phyloP scores from a whole-genome alignment of 35 echinoderm and acorn worm genomes.

The Strongylocentrotus purpuratus region DNA sequence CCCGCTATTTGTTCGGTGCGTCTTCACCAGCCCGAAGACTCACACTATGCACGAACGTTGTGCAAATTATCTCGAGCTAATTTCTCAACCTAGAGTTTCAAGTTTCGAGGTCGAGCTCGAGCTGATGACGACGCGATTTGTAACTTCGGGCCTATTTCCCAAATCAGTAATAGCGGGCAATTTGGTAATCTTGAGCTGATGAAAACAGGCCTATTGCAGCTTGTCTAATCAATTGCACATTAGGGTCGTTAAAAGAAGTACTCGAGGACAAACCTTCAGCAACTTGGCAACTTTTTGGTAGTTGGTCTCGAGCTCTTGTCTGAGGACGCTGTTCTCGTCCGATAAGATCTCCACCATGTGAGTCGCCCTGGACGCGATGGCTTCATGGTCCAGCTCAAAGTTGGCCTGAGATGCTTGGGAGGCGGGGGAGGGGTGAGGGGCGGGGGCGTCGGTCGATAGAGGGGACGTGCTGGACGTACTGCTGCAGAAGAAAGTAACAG shows the following conservation, averaged over 20 bases:
- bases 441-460: conserved; percentile 23
- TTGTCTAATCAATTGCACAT: no score
- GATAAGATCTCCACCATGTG: conserved; percentile 96
- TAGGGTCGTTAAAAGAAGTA: not conserved
- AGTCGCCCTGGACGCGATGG: conserved; percentile 80
- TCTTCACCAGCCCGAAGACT: no score
- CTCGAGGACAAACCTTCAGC: conserved; percentile 67
- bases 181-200: no score
- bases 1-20: no score
- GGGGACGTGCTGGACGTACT: conserved; percentile 37
- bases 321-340: conserved; percentile 78
- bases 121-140: no score
- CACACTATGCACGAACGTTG: no score
- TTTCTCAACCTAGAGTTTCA: no score
- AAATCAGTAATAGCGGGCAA: no score
- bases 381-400: conserved; percentile 88
- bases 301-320: conserved; percentile 85
- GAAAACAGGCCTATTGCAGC: no score
- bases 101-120: no score
- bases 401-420: conserved; percentile 39
- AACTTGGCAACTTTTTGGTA: conserved; percentile 90
- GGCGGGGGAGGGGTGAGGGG: conserved; percentile 41
- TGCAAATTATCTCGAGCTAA: no score
- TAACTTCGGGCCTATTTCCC: no score
- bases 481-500: not conserved